These are phyloP conservation scores for Chamaetylas fuelleborni DNA, from an alignment of 2,113 vertebrate species.

Conservation along the genomic window DNA sequence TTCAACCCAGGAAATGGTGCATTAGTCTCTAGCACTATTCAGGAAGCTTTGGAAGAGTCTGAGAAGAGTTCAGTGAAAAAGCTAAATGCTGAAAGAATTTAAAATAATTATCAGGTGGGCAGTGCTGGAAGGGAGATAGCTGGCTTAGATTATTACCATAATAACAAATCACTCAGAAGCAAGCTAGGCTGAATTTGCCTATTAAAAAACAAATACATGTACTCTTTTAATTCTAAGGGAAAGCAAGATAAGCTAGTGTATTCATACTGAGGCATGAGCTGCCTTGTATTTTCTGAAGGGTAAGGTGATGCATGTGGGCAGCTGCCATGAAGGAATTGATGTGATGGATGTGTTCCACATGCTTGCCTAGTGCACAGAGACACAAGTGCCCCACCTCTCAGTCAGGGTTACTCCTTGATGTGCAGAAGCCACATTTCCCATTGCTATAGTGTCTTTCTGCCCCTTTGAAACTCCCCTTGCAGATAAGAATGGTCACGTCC, in stretches of 20 bases:
- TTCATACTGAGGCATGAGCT: not conserved
- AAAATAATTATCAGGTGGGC: not conserved
- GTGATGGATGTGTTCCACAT: not conserved
- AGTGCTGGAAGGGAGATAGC: not conserved
- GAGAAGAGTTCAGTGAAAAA: not conserved
- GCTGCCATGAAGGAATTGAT: not conserved
- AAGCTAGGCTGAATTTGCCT: not conserved
- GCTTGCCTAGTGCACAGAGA: not conserved
- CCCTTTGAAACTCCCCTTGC: not conserved
- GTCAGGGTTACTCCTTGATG: not conserved
- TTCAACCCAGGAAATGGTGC: not conserved
- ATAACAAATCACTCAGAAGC: not conserved
- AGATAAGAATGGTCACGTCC: not conserved
- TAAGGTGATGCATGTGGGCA: not conserved
- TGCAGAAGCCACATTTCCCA: not conserved
- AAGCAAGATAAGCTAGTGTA: not conserved
- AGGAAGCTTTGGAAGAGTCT: not conserved
- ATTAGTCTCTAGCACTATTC: not conserved
- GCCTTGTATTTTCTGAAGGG: not conserved
- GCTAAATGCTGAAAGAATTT: not conserved
- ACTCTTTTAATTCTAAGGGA: not conserved
- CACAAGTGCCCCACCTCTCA: rapidly evolving
- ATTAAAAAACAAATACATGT: not conserved
- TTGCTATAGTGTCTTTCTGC: not conserved
- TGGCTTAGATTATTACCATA: not conserved